Evolutionary conservation across 2,797 vertebrate genomes (phyloP).

Genomic region (Rhynchonycteris naso): DNA sequence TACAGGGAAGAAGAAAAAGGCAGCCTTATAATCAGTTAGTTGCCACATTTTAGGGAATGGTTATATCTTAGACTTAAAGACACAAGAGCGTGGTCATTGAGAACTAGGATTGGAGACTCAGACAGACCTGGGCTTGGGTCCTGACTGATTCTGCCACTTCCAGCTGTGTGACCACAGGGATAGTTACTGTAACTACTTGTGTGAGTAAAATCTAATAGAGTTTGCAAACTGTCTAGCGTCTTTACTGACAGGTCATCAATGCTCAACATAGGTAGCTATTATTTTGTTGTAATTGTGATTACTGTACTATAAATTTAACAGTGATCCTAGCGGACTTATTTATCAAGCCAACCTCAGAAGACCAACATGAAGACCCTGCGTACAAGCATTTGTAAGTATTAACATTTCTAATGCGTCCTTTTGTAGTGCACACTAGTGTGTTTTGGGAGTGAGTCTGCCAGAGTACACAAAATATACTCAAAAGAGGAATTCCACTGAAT

Average conservation of each 20-base stretch:
- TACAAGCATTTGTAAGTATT: neutral
- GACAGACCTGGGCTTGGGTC: neutral
- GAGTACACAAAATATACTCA: neutral
- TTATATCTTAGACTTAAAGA: neutral
- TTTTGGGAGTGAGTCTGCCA: neutral
- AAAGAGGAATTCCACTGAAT: slow-evolving; percentile 10
- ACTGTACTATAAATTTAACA: neutral
- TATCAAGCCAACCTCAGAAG: neutral
- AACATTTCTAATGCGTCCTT: neutral
- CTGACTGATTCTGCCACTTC: neutral
- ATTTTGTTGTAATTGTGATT: neutral
- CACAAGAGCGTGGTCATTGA: no score
- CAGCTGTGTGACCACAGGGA: neutral
- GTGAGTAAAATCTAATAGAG: neutral
- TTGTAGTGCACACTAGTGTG: neutral
- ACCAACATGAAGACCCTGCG: neutral
- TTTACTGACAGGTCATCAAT: neutral
- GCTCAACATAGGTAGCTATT: neutral
- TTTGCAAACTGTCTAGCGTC: neutral
- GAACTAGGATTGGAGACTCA: neutral
- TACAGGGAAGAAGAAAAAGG: neutral
- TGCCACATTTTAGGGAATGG: neutral
- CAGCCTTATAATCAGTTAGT: neutral
- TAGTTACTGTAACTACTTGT: neutral
- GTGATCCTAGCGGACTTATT: neutral